These are phyloP conservation scores for Miniopterus natalensis DNA, from an alignment of 2,113 vertebrate species.

Conservation along the genomic window DNA sequence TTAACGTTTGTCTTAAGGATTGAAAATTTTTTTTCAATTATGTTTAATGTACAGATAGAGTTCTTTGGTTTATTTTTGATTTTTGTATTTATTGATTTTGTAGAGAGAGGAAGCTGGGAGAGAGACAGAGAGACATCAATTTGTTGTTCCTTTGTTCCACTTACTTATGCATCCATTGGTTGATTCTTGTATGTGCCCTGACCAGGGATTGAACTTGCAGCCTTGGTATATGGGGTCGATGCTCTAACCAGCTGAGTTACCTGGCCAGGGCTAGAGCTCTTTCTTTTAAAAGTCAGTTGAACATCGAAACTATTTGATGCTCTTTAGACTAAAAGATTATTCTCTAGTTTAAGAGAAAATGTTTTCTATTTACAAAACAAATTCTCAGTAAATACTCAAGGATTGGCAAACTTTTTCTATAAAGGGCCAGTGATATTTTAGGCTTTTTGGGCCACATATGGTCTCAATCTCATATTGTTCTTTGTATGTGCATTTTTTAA, in stretches of 20 bases:
- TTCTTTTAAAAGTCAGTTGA: constrained; percentile 50
- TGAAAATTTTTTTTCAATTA: not conserved
- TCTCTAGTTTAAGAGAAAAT: constrained; percentile 23
- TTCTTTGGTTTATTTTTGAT: not conserved
- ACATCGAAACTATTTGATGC: not conserved
- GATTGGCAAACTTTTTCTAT: not conserved
- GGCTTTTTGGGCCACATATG: not conserved
- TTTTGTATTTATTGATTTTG: not conserved
- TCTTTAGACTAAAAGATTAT: constrained; percentile 39
- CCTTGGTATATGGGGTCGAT: not conserved
- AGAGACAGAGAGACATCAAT: not conserved
- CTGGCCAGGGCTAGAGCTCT: not conserved
- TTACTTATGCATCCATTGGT: not conserved
- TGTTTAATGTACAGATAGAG: not conserved
- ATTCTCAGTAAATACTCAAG: constrained; percentile 37
- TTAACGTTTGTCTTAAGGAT: not conserved
- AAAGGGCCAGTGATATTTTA: not conserved
- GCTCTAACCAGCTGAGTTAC: not conserved
- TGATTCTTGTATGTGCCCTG: not conserved
- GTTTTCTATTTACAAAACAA: constrained; percentile 17
- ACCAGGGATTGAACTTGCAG: not conserved
- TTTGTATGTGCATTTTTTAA: not conserved
- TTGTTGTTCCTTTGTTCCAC: not conserved
- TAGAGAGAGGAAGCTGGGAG: not conserved
- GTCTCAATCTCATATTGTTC: not conserved